These are phyloP conservation scores for Pardalotus punctatus DNA, from an alignment of 2,113 vertebrate species.

Conservation along the genomic window DNA sequence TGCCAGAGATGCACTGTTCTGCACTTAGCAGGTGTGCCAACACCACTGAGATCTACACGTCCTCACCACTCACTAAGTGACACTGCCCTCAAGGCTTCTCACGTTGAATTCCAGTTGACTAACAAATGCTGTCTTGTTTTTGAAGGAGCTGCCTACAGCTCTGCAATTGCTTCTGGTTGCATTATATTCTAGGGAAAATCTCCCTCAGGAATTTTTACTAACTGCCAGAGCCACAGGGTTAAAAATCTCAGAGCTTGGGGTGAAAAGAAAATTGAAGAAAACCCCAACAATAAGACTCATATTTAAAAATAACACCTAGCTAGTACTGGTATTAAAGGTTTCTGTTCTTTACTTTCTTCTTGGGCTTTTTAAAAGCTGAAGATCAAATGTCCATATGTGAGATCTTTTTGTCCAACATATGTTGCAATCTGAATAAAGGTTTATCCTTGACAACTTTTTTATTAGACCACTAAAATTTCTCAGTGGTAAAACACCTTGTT, in stretches of 20 bases:
- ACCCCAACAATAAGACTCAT: rapidly evolving
- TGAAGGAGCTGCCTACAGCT: neutral
- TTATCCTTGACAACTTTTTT: neutral
- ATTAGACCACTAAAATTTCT: neutral
- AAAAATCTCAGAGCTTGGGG: neutral
- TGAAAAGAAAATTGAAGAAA: rapidly evolving
- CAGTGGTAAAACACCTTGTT: neutral
- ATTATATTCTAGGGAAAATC: neutral
- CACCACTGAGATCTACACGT: neutral
- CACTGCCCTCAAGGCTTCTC: neutral
- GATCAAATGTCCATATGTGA: neutral
- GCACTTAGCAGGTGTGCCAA: neutral
- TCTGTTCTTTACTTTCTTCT: neutral
- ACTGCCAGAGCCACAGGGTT: neutral
- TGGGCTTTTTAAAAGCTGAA: neutral
- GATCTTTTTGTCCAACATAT: neutral
- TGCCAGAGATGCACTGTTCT: neutral
- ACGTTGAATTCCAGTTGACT: neutral
- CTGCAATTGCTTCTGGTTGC: neutral
- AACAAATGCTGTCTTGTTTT: slow-evolving; percentile 26
- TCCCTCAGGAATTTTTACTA: neutral
- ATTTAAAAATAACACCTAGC: neutral
- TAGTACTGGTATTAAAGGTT: neutral
- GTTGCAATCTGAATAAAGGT: neutral
- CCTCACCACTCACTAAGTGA: neutral